Percentiles rank a stretch among this genome's conserved stretches.
phyloP scores from a whole-genome alignment of 2,797 vertebrate genomes.

The Rhabdophis nuchalis region DNA sequence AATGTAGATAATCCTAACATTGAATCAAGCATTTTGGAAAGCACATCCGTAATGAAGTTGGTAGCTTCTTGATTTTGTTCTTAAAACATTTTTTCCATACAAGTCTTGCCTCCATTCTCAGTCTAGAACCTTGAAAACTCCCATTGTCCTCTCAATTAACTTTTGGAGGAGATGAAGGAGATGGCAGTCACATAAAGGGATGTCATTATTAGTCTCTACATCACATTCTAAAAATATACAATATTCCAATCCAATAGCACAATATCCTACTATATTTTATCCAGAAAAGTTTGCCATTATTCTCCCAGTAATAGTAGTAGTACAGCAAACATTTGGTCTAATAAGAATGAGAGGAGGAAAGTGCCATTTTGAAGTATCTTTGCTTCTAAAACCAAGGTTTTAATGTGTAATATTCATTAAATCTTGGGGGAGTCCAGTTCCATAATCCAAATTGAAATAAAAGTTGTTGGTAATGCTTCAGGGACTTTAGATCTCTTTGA shows the following conservation, averaged over 20 bases:
- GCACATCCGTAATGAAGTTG: not conserved
- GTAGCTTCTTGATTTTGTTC: conserved; percentile 6
- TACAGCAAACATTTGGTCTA: not conserved
- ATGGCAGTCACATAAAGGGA: not conserved
- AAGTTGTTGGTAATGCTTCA: not conserved
- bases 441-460: not conserved
- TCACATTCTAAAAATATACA: conserved; percentile 29
- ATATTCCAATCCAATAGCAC: not conserved
- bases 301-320: not conserved
- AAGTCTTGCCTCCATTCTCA: conserved; percentile 1
- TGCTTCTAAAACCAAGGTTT: not conserved
- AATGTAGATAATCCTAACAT: not conserved
- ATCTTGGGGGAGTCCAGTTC: not conserved
- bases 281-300: not conserved
- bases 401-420: not conserved
- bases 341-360: not conserved
- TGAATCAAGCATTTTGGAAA: conserved; percentile 17
- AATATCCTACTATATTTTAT: not conserved
- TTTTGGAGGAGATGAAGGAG: conserved; percentile 10
- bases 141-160: not conserved
- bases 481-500: not conserved
- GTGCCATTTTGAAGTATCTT: not conserved
- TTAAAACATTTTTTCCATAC: not conserved
- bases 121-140: not conserved
- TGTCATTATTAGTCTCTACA: conserved; percentile 34